Percentiles rank a stretch among this genome's conserved stretches.
Evolutionary conservation across 2,797 vertebrate genomes (phyloP).

Genomic region (Peromyscus melanophrys): DNA sequence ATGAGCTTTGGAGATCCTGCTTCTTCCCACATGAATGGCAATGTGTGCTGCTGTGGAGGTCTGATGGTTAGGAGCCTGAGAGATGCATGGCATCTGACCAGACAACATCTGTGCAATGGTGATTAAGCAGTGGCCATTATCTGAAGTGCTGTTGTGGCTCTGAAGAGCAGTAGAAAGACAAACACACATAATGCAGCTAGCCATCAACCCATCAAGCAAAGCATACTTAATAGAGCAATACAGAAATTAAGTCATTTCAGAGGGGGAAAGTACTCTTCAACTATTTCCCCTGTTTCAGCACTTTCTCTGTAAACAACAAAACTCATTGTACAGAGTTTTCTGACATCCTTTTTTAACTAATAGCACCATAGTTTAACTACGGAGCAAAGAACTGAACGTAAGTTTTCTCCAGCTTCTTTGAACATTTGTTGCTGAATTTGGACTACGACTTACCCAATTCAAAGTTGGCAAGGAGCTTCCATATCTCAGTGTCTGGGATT

Average conservation of each 20-base stretch:
- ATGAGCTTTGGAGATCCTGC: slow-evolving; percentile 16
- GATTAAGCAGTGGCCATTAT: slow-evolving; percentile 69
- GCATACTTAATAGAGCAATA: slow-evolving; percentile 74
- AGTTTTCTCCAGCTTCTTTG: not conserved
- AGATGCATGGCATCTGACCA: slow-evolving; percentile 70
- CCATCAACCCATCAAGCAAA: slow-evolving; percentile 68
- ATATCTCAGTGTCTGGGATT: not conserved
- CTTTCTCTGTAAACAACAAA: slow-evolving; percentile 66
- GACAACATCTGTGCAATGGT: slow-evolving; percentile 76
- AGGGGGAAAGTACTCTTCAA: not conserved
- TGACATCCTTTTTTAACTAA: slow-evolving; percentile 34
- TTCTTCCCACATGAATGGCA: slow-evolving; percentile 67
- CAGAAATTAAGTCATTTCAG: slow-evolving; percentile 80
- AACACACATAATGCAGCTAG: slow-evolving; percentile 40
- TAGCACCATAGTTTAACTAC: not conserved
- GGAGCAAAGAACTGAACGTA: not conserved
- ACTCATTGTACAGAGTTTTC: slow-evolving; percentile 56
- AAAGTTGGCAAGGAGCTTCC: slow-evolving; percentile 14
- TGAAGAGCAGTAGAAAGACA: slow-evolving; percentile 75
- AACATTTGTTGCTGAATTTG: slow-evolving; percentile 24
- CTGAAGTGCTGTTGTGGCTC: slow-evolving; percentile 70
- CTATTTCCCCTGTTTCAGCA: slow-evolving; percentile 45
- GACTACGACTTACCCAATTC: slow-evolving; percentile 2
- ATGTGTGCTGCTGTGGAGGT: slow-evolving; percentile 20
- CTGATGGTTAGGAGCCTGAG: slow-evolving; percentile 40